Base-by-base conservation (phyloP, 2,797 vertebrate genomes). In the Spinus pinus region DNA sequence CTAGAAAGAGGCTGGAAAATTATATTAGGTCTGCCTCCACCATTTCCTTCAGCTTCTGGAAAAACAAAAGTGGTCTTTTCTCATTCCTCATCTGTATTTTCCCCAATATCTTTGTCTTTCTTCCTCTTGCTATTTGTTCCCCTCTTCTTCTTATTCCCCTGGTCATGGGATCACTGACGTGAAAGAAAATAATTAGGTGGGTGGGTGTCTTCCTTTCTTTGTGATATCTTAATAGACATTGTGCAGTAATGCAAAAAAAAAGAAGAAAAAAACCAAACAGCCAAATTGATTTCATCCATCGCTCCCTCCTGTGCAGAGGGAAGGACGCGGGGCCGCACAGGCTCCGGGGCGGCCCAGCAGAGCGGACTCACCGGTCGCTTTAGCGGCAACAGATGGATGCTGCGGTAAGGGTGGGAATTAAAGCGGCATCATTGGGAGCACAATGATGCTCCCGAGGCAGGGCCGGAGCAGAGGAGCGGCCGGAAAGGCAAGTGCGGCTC, bases 341-440 rank as follows among this genome's bases (percentile, higher is more conserved):
- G 17, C 7, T 22, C 7, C 9, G 14, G 12, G 17, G 16, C 20
- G 31, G 73, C 65, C 28, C n/a, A 33, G 54, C 62, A 39, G 72
- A 23, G 7, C n/a, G 16, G 13, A 30, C 33, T 33, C 54, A 33
- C 16, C 10, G 22, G 14, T 35, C 3, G 22, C 14, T 37, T 35
- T 4, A 20, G 25, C 7, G 7, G 53, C 33, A 25, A 19, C 24
- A 25, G 73, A 31, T 2, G 49, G 25, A 12, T 7, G 19, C 57
- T n/a, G 37, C 14, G 42, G 17, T 12, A 31, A 31, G 49, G 16
- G 3, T 1, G 42, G 35, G 35, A 15, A 49, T 20, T 6, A 10
- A 15, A 56, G 27, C 6, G 8, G 31, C 65, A 19, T 1, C 25
- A 2, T 0, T 1, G 49, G 56, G 13, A 41, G 41, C 50, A 30